Conservation (phyloP, 92 coral and sea anemone genomes). For the Epizoanthus rinbou region DNA sequence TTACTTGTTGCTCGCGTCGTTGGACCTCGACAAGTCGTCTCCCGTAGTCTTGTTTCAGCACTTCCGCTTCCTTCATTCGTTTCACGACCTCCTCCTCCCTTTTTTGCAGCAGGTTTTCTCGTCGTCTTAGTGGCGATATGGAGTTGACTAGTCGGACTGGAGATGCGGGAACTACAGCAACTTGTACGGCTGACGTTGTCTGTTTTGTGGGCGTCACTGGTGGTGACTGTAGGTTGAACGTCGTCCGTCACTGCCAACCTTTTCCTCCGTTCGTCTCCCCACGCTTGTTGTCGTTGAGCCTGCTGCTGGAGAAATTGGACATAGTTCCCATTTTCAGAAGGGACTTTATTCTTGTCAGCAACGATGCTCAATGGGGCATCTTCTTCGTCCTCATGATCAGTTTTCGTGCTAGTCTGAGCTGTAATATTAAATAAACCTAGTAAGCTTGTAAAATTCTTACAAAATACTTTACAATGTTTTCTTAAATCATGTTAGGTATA, state of each 20-base stretch:
- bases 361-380: slow-evolving; percentile 8
- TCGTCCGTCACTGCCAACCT: too few species aligned
- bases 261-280: too few species aligned
- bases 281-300: background rate
- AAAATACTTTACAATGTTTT: background rate
- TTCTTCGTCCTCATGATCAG: slow-evolving; percentile 25
- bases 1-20: background rate
- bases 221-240: too few species aligned
- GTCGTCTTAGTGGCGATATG: slow-evolving; percentile 13
- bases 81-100: background rate
- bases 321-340: background rate
- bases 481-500: background rate
- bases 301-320: slow-evolving; percentile 16
- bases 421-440: slow-evolving; percentile 5
- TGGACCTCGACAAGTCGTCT: slow-evolving; percentile 25
- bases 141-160: background rate
- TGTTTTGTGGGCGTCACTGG: background rate
- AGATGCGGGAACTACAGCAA: slow-evolving; percentile 10
- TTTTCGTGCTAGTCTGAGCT: slow-evolving; percentile 8
- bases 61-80: background rate
- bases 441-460: slow-evolving; percentile 1
- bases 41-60: slow-evolving; percentile 8
- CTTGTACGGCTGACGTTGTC: background rate
- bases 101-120: background rate
- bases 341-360: too few species aligned